Base-by-base conservation (phyloP, 2,113 vertebrate genomes). In the Scortum barcoo region DNA sequence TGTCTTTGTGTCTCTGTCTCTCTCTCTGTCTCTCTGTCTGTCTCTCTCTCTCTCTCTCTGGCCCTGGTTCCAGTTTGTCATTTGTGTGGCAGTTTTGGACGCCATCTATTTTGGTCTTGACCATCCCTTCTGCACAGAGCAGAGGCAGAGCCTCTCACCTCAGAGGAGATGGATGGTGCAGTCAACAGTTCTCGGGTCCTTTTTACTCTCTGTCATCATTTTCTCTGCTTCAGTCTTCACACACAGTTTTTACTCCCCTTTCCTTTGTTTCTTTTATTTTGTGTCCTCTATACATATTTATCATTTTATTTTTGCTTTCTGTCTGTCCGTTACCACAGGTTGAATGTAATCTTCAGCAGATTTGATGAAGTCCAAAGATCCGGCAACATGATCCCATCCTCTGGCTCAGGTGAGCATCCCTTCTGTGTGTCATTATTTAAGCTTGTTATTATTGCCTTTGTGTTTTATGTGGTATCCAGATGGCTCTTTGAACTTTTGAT, bases 321-420 rank as follows among this genome's bases (percentile, higher is more conserved):
- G 5, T 67, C 19, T 42, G 0, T 44, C 16, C 1, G 0, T 1
- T n/a, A 24, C 56, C 48, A 10, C 83, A 99, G 98, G 89, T 96
- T 99, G 96, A 99, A 99, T 97, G 97, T 99, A 89, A 99, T 99
- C 95, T 99, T 99, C 94, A 96, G 96, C 82, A 99, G 96, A 95
- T 99, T 99, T 1, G 98, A 99, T 85, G 98, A 99, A 92, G 98
- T 99, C 88, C 98, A 99, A 93, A 97, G 97, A 95, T 97, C 98
- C 28, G 98, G 98, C 87, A 97, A 96, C 93, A 99, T 99, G 98
- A 97, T 99, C 74, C 95, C 95, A 16, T 96, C 96, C 72, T 95
- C 97, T 36, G 91, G 94, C 88, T 95, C 94, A 82, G 98, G 98
- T 99, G 86, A 96, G 97, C 95, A 0, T 50, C n/a, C 8, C 7